Conservation (phyloP, 2,888 invertebrate genomes). For the Lottia gigantea region DNA sequence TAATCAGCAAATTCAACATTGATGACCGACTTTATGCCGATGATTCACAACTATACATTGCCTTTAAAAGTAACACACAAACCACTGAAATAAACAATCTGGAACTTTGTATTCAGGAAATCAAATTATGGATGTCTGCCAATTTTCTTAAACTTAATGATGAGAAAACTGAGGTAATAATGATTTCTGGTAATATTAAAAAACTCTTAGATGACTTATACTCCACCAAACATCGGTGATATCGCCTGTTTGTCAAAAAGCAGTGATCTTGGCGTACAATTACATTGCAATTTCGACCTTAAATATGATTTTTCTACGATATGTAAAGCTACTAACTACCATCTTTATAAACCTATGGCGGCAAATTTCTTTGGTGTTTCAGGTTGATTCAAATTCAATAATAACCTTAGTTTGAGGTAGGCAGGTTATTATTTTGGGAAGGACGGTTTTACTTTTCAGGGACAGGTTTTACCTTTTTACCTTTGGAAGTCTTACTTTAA, state of each 20-base stretch:
- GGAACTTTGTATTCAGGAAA: too few species aligned
- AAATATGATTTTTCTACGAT: not conserved
- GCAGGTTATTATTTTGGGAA: too few species aligned
- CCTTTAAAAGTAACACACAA: too few species aligned
- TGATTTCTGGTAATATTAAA: not conserved
- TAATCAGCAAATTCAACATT: not conserved
- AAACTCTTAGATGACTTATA: not conserved
- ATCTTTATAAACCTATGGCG: slow-evolving; percentile 13
- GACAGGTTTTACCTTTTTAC: too few species aligned
- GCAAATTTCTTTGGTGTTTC: too few species aligned
- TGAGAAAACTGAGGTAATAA: not conserved
- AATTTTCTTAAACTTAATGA: slow-evolving; percentile 11
- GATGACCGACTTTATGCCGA: not conserved
- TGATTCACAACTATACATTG: not conserved
- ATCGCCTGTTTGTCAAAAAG: not conserved
- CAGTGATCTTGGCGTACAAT: slow-evolving; percentile 1
- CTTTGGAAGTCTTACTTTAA: too few species aligned
- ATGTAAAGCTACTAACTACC: not conserved
- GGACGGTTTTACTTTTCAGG: too few species aligned
- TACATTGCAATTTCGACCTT: not conserved
- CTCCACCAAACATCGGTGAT: not conserved
- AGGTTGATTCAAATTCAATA: too few species aligned
- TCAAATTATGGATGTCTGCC: not conserved
- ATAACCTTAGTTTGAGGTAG: too few species aligned
- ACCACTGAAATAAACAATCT: too few species aligned